A percentile compares a stretch with the other conserved stretches of the same genome.
Conservation (phyloP, 2,888 invertebrate genomes). For the Sphaeridia pumilis region DNA sequence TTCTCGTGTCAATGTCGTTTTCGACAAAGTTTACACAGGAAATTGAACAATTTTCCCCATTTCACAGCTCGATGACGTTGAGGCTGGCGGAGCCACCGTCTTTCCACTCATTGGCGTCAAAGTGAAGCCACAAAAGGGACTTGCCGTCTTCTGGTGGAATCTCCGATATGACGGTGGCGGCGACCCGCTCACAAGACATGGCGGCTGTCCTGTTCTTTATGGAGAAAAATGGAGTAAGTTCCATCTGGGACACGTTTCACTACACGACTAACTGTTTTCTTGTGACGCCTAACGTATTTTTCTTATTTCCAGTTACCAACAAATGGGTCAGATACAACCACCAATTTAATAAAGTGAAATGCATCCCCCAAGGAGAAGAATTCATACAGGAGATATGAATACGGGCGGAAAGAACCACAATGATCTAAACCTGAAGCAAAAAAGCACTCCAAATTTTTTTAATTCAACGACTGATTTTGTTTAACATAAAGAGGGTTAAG, state of each 20-base stretch:
- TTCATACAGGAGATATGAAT: slow-evolving; percentile 13
- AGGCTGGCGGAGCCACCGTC: slow-evolving; percentile 37
- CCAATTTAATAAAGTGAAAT: slow-evolving; percentile 25
- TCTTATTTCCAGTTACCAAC: slow-evolving; percentile 29
- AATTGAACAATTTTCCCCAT: no score
- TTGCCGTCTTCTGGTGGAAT: slow-evolving; percentile 37
- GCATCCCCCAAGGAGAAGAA: slow-evolving; percentile 11
- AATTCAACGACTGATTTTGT: no score
- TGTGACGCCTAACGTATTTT: not conserved
- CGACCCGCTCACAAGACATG: slow-evolving; percentile 36
- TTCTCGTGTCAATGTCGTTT: no score
- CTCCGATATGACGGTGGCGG: slow-evolving; percentile 35
- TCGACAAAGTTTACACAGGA: no score
- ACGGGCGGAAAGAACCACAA: no score
- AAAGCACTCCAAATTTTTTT: no score
- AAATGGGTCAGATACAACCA: slow-evolving; percentile 35
- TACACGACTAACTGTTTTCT: not conserved
- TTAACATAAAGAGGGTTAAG: no score
- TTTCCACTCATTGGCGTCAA: slow-evolving; percentile 36
- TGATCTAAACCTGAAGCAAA: no score
- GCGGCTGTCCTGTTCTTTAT: slow-evolving; percentile 37
- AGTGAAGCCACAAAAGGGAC: slow-evolving; percentile 36
- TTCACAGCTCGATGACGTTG: slow-evolving; percentile 36
- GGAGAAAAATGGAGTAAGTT: slow-evolving; percentile 37
- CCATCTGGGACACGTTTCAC: no score